These are phyloP conservation scores for Laticauda colubrina DNA, from an alignment of 2,113 vertebrate species.

Conservation along the genomic window DNA sequence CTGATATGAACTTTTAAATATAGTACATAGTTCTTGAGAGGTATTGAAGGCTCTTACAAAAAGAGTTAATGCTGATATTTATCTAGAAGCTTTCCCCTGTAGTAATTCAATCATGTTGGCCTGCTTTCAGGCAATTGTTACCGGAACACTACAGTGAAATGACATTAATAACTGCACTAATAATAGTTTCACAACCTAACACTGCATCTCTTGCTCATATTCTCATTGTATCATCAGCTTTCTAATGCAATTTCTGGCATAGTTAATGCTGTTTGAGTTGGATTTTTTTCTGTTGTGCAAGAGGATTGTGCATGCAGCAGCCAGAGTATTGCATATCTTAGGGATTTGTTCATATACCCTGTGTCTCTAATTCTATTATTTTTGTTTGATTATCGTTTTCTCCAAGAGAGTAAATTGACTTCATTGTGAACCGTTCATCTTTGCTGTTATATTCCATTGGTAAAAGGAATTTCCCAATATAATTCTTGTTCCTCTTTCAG, in stretches of 20 bases:
- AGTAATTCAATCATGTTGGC: constrained; percentile 65
- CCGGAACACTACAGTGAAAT: constrained; percentile 64
- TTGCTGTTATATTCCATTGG: not conserved
- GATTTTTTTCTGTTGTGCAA: constrained; percentile 50
- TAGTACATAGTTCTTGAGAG: not conserved
- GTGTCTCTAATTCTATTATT: constrained; percentile 34
- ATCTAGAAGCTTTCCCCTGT: constrained; percentile 25
- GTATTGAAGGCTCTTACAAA: constrained; percentile 29
- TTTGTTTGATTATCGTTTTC: not conserved
- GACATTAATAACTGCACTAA: constrained; percentile 72
- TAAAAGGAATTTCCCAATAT: not conserved
- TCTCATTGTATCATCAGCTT: constrained; percentile 57
- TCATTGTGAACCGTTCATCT: constrained; percentile 4
- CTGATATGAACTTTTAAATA: not conserved
- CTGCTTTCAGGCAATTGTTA: constrained; percentile 69
- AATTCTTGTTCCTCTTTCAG: not conserved
- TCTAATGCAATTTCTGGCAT: constrained; percentile 63
- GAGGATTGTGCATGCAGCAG: constrained; percentile 34
- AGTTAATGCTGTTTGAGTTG: constrained; percentile 61
- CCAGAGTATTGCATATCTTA: constrained; percentile 29
- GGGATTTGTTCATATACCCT: not conserved
- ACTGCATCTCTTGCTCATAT: constrained; percentile 58
- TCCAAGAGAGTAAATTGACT: constrained; percentile 37
- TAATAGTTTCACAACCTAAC: constrained; percentile 67
- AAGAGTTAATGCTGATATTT: constrained; percentile 51